Evolutionary conservation across 2,113 vertebrate genomes (phyloP), one percentile per base, ranked within the genome.

Genomic region (Tragelaphus scriptus): DNA sequence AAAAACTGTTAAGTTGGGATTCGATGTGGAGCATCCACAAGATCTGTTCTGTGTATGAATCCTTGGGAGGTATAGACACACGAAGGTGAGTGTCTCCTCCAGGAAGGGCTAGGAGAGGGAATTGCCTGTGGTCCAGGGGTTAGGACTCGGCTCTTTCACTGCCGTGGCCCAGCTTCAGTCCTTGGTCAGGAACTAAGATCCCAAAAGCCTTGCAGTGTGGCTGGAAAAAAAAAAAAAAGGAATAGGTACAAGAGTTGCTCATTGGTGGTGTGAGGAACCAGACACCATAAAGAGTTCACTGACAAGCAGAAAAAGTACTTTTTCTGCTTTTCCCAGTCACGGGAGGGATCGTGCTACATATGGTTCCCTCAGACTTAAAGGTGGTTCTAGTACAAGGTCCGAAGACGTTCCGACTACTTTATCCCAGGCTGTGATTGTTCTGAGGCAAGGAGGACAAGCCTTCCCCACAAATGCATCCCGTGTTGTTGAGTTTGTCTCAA

Each of bases 281-380:
- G 68, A 61, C 28, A 12, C 65, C 32, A 5, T n/a, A 36, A 13
- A 25, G 53, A 17, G n/a, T 58, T 85, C 16, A 44, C 6, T 14
- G n/a, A 63, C 61, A 63, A 32, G 61, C 61, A 63, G 28, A 63
- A 32, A 32, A 32, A 32, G 61, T n/a, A 5, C 63, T 9, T 68
- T n/a, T n/a, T 19, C 32, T n/a, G 63, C 32, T 68, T n/a, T n/a
- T 68, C 32, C 85, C 30, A 49, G 56, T 94, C 55, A 12, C n/a
- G 4, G 3, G 7, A 12, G 44, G 26, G 40, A 16, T 25, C n/a
- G 0, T 6, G 16, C n/a, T 13, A 14, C 44, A 6, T 15, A 25
- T 30, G 53, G 56, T 1, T 7, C 15, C 53, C 53, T 79, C 17
- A 10, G 65, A 59, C 6, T 13, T 79, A 30, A 51, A 84, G 79